Evolutionary conservation across 1,140 invertebrate genomes (phyloP).

Genomic region (Lucilia cuprina): DNA sequence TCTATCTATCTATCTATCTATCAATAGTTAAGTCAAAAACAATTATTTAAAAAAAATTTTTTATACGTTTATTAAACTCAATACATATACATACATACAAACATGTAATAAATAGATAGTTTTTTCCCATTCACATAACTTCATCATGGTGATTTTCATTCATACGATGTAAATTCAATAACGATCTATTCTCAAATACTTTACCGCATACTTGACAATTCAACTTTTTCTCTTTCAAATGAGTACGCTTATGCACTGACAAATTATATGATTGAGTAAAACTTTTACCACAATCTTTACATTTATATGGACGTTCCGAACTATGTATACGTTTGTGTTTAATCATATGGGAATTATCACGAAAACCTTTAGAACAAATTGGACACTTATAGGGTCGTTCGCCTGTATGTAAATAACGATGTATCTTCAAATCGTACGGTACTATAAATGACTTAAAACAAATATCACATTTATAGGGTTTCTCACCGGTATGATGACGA

Average conservation of each 20-base stretch:
- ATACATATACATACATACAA: no score
- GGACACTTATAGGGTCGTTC: slow-evolving; percentile 76
- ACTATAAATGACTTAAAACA: slow-evolving; percentile 61
- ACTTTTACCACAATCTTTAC: slow-evolving; percentile 82
- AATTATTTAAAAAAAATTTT: no score
- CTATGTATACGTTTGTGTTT: slow-evolving; percentile 76
- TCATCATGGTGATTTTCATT: slow-evolving; percentile 5
- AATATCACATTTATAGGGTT: slow-evolving; percentile 65
- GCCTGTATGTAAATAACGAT: slow-evolving; percentile 70
- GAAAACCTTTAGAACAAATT: slow-evolving; percentile 77
- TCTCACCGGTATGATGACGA: slow-evolving; percentile 65
- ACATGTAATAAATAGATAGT: no score
- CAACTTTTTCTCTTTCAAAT: slow-evolving; percentile 42
- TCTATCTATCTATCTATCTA: no score
- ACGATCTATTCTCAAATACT: not conserved
- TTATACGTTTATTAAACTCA: no score
- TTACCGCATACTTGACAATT: not conserved
- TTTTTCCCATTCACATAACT: not conserved
- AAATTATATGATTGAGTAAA: slow-evolving; percentile 73
- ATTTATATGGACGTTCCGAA: slow-evolving; percentile 80
- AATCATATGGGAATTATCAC: slow-evolving; percentile 74
- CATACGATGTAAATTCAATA: not conserved
- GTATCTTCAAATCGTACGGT: slow-evolving; percentile 67
- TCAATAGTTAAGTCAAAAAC: no score
- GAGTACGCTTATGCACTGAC: slow-evolving; percentile 71